Conservation (phyloP, 2,797 vertebrate species). For the Typhlichthys eigenmanni region DNA sequence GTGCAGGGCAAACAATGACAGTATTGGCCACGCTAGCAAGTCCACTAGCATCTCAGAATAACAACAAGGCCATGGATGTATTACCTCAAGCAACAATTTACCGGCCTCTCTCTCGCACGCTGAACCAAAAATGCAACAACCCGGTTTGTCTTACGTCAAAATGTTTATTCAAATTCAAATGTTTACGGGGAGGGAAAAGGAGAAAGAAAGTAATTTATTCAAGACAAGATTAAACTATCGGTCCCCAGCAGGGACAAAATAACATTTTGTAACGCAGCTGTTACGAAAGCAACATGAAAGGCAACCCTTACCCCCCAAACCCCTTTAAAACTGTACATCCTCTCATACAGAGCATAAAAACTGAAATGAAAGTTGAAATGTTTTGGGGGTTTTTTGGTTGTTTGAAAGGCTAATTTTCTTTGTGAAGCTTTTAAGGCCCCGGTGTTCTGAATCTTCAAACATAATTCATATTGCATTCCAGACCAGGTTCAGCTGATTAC, state of each 20-base stretch:
- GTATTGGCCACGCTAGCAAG: constrained; percentile 24
- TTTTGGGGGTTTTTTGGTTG: too few species aligned
- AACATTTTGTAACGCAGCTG: neutral
- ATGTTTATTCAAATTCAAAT: neutral
- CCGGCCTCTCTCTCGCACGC: too few species aligned
- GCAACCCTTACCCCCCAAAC: neutral
- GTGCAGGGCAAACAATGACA: constrained; percentile 31
- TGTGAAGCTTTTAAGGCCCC: neutral
- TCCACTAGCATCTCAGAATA: constrained; percentile 18
- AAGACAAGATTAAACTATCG: neutral
- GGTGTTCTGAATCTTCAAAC: constrained; percentile 14
- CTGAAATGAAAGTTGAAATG: neutral
- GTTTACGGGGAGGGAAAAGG: neutral
- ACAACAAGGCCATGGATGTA: constrained; percentile 25
- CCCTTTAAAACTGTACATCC: neutral
- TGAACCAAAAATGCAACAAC: constrained; percentile 14
- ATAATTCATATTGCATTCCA: constrained; percentile 33
- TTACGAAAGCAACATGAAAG: neutral
- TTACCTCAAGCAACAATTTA: constrained; percentile 24
- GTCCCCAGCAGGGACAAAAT: neutral
- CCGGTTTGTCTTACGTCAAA: neutral
- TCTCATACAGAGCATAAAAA: neutral
- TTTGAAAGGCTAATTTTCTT: neutral
- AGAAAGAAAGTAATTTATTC: neutral
- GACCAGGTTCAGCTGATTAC: constrained; percentile 32